phyloP scores from a whole-genome alignment of 2,797 vertebrate genomes.

The Tamandua tetradactyla region DNA sequence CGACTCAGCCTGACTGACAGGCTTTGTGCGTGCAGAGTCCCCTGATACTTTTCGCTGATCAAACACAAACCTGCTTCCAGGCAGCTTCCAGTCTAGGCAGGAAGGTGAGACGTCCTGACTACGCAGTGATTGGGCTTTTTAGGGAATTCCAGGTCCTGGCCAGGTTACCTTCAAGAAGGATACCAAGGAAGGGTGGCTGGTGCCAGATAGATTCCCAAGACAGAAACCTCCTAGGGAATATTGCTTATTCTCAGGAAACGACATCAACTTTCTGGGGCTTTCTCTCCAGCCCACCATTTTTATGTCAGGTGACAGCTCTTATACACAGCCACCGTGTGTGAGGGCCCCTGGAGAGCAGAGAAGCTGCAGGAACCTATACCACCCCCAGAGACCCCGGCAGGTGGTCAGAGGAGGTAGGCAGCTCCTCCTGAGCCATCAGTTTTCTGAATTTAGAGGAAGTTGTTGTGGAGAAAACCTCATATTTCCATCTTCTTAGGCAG shows the following conservation, averaged over 20 bases:
- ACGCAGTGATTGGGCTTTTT: not conserved
- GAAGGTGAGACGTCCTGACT: not conserved
- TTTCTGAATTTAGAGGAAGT: conserved; percentile 6
- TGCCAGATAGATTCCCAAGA: not conserved
- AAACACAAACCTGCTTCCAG: not conserved
- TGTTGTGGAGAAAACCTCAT: not conserved
- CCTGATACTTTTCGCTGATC: not conserved
- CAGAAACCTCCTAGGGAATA: not conserved
- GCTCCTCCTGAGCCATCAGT: not conserved
- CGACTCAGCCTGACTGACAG: not conserved
- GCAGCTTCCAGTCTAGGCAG: not conserved
- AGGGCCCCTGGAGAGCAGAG: not conserved
- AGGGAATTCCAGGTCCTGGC: not conserved
- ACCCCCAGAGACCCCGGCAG: not conserved
- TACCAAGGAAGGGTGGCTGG: not conserved
- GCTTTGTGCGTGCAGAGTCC: not conserved
- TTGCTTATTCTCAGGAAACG: not conserved
- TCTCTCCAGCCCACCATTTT: not conserved
- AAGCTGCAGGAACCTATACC: not conserved
- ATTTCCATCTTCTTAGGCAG: not conserved
- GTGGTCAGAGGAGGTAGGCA: not conserved
- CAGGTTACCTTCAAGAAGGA: not conserved
- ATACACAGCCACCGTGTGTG: not conserved
- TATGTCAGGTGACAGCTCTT: not conserved
- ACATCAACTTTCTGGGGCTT: not conserved